These are phyloP conservation scores for Agrotis ipsilon DNA, from an alignment of 2,888 invertebrate genomes.

Conservation along the genomic window DNA sequence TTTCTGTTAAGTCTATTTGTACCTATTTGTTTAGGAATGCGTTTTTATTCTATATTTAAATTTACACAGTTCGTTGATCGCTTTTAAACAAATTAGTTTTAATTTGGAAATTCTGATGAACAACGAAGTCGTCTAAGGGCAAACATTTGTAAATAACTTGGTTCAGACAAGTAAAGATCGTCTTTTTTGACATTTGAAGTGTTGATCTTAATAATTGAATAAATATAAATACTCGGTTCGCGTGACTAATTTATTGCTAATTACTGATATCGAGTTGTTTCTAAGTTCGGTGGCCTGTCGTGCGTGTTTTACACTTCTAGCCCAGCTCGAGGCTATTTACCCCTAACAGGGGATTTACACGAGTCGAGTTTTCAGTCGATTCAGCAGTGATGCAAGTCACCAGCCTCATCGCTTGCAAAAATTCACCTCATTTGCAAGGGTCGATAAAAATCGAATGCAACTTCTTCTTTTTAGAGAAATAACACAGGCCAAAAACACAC, in stretches of 20 bases:
- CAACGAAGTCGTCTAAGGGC: background rate
- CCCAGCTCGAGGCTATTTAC: conserved; percentile 39
- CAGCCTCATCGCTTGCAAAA: no score
- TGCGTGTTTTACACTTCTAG: conserved; percentile 39
- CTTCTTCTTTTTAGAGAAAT: no score
- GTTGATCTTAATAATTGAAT: conserved; percentile 12
- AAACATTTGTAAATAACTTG: background rate
- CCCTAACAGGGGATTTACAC: background rate
- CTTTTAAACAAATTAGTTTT: no score
- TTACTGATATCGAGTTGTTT: conserved; percentile 33
- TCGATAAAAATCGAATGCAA: no score
- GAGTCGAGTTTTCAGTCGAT: no score
- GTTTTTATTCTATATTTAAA: no score
- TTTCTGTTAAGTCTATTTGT: no score
- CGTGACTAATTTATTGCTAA: conserved; percentile 44
- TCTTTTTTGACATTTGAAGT: conserved; percentile 10
- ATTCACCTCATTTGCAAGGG: no score
- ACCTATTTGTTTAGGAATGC: no score
- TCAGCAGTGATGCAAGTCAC: no score
- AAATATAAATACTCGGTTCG: conserved; percentile 24
- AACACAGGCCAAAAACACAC: no score
- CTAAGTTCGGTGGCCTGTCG: conserved; percentile 53
- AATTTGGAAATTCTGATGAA: conserved; percentile 1
- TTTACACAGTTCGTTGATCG: conserved; percentile 2
- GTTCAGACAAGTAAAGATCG: background rate